Evolutionary conservation across 2,113 vertebrate species (phyloP).

Genomic region (Calyptomena viridis): DNA sequence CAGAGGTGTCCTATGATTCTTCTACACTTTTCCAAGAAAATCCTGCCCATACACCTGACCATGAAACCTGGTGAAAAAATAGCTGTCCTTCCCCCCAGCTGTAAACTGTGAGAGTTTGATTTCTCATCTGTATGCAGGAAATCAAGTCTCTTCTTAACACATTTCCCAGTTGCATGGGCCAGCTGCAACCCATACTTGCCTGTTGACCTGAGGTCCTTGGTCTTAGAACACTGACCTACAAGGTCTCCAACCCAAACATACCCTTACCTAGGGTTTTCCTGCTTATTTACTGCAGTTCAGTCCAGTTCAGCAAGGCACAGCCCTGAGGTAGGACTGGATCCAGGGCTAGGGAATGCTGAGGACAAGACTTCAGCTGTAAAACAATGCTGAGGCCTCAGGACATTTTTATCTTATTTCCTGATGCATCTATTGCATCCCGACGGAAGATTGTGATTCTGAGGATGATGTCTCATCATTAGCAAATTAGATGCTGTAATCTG

Average conservation of each 20-base stretch:
- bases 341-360: background rate
- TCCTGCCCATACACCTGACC: background rate
- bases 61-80: background rate
- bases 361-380: background rate
- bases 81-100: background rate
- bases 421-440: background rate
- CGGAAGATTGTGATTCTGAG: constrained; percentile 44
- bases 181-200: background rate
- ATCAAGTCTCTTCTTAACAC: background rate
- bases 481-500: constrained; percentile 65
- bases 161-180: background rate
- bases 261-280: background rate
- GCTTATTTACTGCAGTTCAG: background rate
- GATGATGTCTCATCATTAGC: constrained; percentile 59
- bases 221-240: background rate
- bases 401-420: constrained; percentile 19
- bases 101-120: background rate
- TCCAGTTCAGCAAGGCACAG: background rate
- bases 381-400: background rate
- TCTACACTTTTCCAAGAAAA: background rate
- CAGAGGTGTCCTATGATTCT: background rate
- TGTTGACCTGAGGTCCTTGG: background rate
- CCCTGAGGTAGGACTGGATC: background rate
- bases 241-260: background rate
- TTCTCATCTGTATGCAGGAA: background rate